phyloP scores from a whole-genome alignment of 2,113 vertebrate species.

The Triplophysa dalaica region DNA sequence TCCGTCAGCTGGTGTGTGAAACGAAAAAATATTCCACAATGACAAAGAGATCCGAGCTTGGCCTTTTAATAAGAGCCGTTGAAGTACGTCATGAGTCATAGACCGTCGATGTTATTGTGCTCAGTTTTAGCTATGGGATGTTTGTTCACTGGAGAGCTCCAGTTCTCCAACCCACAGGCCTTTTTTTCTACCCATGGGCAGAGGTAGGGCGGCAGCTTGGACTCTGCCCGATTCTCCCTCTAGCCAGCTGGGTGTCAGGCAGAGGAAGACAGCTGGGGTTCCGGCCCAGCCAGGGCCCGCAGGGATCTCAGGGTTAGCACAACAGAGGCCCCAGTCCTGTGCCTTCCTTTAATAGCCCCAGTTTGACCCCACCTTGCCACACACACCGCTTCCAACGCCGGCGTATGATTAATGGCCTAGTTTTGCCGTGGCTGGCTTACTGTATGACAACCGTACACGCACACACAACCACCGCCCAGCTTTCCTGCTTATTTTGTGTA shows the following conservation, averaged over 20 bases:
- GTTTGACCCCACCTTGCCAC: slow-evolving; percentile 60
- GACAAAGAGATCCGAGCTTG: slow-evolving; percentile 12
- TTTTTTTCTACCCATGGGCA: background rate
- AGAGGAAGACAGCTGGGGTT: slow-evolving; percentile 54
- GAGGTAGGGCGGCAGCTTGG: slow-evolving; percentile 30
- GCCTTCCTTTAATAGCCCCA: slow-evolving; percentile 65
- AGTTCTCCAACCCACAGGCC: background rate
- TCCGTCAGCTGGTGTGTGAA: background rate
- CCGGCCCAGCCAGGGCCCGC: slow-evolving; percentile 54
- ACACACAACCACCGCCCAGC: slow-evolving; percentile 37
- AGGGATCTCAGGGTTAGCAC: slow-evolving; percentile 56
- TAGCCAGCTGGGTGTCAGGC: slow-evolving; percentile 50
- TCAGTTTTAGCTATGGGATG: slow-evolving; percentile 27
- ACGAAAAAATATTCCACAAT: slow-evolving; percentile 23
- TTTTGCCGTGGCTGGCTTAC: slow-evolving; percentile 48
- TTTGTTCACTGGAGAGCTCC: slow-evolving; percentile 25
- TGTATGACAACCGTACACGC: slow-evolving; percentile 34
- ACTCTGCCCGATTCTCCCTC: slow-evolving; percentile 15
- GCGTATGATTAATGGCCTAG: slow-evolving; percentile 60
- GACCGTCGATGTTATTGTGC: slow-evolving; percentile 32
- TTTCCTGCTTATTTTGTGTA: slow-evolving; percentile 29
- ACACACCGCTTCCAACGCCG: slow-evolving; percentile 47
- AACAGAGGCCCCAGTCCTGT: slow-evolving; percentile 55
- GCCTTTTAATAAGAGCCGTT: slow-evolving; percentile 37
- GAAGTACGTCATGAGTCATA: slow-evolving; percentile 10